phyloP scores from a whole-genome alignment of 2,113 vertebrate species.

The Pseudorasbora parva region DNA sequence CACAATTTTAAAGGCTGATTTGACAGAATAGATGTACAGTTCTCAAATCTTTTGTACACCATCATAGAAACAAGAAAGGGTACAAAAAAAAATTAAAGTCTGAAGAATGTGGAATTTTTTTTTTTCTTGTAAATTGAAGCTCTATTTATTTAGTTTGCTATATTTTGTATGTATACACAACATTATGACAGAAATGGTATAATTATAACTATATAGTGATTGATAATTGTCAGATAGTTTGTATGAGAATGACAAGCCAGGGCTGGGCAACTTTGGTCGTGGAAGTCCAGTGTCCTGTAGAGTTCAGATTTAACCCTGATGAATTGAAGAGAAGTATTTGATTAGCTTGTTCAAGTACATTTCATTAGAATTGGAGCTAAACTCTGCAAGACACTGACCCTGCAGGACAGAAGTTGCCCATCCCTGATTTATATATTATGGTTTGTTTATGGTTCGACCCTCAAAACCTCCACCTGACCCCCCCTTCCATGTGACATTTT shows the following conservation, averaged over 20 bases:
- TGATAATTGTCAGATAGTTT: conserved; percentile 70
- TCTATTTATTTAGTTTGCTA: conserved; percentile 93
- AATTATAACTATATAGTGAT: conserved; percentile 75
- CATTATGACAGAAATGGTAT: conserved; percentile 78
- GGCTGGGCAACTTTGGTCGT: no score
- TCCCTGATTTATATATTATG: conserved; percentile 50
- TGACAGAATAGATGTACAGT: conserved; percentile 77
- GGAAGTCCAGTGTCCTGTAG: no score
- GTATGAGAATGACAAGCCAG: conserved; percentile 65
- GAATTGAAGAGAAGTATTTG: no score
- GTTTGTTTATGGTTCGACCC: neutral
- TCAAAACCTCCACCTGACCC: neutral
- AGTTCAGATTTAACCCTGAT: no score
- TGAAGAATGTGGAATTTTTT: conserved; percentile 77
- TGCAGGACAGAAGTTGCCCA: no score
- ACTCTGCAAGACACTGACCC: no score
- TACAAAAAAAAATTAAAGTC: conserved; percentile 31
- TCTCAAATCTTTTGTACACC: conserved; percentile 82
- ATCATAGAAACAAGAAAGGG: conserved; percentile 70
- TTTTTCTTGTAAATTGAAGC: conserved; percentile 85
- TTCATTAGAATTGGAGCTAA: no score
- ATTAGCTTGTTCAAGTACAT: no score
- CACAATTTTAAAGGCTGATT: conserved; percentile 71
- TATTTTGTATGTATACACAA: conserved; percentile 85
- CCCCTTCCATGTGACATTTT: conserved; percentile 72